These are phyloP conservation scores for Pangasianodon gigas DNA, from an alignment of 2,113 vertebrate genomes.

Conservation along the genomic window DNA sequence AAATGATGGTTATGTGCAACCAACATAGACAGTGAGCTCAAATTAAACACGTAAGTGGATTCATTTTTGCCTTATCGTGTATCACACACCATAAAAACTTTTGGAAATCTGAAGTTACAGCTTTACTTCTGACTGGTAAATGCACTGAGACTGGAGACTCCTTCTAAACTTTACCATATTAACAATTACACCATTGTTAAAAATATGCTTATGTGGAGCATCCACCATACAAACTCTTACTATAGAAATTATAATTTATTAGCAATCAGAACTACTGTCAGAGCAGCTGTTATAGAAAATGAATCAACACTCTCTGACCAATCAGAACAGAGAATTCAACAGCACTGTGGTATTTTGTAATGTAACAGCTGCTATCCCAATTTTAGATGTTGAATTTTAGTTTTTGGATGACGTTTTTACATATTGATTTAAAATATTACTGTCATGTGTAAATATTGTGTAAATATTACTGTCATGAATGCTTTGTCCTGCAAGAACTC, in stretches of 20 bases:
- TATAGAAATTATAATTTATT: too few species aligned
- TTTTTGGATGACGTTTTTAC: not conserved
- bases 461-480: not conserved
- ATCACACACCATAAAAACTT: not conserved
- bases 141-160: not conserved
- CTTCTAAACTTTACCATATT: not conserved
- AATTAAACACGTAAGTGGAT: not conserved
- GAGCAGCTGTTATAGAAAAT: not conserved
- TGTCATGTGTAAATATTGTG: not conserved
- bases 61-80: not conserved
- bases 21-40: not conserved
- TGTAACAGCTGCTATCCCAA: not conserved
- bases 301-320: not conserved
- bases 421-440: not conserved
- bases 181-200: not conserved
- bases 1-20: not conserved
- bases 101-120: not conserved
- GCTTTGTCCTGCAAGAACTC: not conserved
- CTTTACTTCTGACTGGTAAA: not conserved
- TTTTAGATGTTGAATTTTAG: not conserved
- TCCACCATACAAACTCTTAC: not conserved
- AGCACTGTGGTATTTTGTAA: not conserved
- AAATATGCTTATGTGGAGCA: not conserved
- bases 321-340: not conserved
- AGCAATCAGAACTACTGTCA: too few species aligned